Percentiles rank a stretch among this genome's conserved stretches.
Evolutionary conservation across 37 sponge, comb jelly and placozoan species (phyloP).

Genomic region (Lycopodina hypogea): DNA sequence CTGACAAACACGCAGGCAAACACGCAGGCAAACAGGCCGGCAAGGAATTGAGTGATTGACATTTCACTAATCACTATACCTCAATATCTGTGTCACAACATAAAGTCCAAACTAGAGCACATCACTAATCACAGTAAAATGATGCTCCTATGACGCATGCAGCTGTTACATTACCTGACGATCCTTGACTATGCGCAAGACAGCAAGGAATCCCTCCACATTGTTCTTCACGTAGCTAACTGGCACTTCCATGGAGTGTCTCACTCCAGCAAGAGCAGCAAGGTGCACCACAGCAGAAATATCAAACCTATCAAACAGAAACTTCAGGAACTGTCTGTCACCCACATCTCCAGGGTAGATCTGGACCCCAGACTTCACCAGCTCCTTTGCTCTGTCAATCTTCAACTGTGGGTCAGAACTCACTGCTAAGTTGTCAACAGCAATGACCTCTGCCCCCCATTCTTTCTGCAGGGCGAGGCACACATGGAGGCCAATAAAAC

Average conservation of each 20-base stretch:
- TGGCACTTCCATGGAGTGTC: slow-evolving; percentile 57
- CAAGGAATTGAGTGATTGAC: no score
- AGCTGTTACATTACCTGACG: no score
- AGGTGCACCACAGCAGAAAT: slow-evolving; percentile 72
- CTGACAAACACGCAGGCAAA: slow-evolving; percentile 6
- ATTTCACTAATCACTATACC: no score
- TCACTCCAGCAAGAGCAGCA: slow-evolving; percentile 74
- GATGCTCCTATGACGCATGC: no score
- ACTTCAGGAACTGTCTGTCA: slow-evolving; percentile 28
- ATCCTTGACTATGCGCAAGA: slow-evolving; percentile 44
- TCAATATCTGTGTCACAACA: no score
- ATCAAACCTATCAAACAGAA: slow-evolving; percentile 38
- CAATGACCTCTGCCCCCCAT: slow-evolving; percentile 33
- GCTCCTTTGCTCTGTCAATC: slow-evolving; percentile 36
- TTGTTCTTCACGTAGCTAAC: slow-evolving; percentile 42
- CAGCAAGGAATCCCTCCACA: slow-evolving; percentile 46
- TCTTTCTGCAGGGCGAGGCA: slow-evolving; percentile 2
- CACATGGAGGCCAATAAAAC: slow-evolving; percentile 77
- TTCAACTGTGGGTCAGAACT: slow-evolving; percentile 57
- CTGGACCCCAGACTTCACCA: slow-evolving; percentile 31
- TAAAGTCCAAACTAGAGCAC: no score
- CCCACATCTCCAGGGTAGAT: slow-evolving; percentile 64
- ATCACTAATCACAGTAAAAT: no score
- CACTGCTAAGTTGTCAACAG: slow-evolving; percentile 55
- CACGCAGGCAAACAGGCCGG: not conserved